Conservation (phyloP, 2,888 invertebrate genomes). For the Metellina segmentata region DNA sequence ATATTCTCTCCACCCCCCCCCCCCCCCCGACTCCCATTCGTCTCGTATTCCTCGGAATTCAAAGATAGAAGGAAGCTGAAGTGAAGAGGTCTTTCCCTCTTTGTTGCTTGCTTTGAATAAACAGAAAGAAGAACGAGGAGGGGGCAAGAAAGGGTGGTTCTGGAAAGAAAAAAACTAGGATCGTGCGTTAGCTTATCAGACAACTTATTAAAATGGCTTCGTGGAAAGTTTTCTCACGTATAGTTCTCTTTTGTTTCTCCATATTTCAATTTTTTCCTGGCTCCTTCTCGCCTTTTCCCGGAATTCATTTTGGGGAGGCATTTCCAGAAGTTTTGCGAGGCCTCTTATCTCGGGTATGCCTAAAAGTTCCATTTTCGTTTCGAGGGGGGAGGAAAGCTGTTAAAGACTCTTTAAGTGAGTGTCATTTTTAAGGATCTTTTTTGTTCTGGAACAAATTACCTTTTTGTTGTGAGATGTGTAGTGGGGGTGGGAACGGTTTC, state of each 20-base stretch:
- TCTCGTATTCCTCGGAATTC: constrained; percentile 16
- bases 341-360: neutral
- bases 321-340: neutral
- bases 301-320: constrained; percentile 10
- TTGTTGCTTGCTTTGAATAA: constrained; percentile 64
- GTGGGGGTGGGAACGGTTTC: neutral
- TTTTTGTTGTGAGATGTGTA: constrained; percentile 6
- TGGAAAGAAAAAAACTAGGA: constrained; percentile 9
- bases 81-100: constrained; percentile 34
- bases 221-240: constrained; percentile 53
- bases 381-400: neutral
- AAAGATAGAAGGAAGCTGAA: constrained; percentile 13
- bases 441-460: constrained; percentile 21
- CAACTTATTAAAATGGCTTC: constrained; percentile 53
- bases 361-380: neutral
- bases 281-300: neutral
- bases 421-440: constrained; percentile 15
- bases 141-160: neutral
- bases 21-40: neutral
- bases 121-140: constrained; percentile 13
- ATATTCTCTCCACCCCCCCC: neutral
- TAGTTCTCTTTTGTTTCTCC: constrained; percentile 43
- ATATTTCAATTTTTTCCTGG: constrained; percentile 6
- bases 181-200: constrained; percentile 55
- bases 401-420: constrained; percentile 38